Conservation (phyloP, 2,888 invertebrate species). For the Allacma fusca region DNA sequence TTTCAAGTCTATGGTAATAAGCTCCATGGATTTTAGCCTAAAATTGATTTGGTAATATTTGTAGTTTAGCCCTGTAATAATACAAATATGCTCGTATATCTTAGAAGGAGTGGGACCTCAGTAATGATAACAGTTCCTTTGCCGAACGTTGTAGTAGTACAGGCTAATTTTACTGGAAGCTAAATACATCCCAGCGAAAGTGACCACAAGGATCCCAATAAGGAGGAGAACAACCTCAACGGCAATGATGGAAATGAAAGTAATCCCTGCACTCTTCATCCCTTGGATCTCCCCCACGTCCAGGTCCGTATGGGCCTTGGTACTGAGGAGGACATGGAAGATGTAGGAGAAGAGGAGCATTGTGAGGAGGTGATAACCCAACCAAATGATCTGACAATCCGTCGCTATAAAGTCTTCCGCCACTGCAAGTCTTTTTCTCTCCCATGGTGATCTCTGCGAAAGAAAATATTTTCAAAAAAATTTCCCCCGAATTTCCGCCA, state of each 20-base stretch:
- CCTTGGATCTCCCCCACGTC: background rate
- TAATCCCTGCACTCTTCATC: background rate
- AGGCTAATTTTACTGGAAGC: background rate
- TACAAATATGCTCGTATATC: no score
- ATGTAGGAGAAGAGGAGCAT: slow-evolving; percentile 18
- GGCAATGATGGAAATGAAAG: background rate
- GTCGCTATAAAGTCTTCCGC: background rate
- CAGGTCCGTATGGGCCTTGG: background rate
- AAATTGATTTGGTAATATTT: no score
- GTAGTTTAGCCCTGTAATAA: no score
- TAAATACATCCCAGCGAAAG: background rate
- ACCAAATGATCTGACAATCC: slow-evolving; percentile 20
- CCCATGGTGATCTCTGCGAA: background rate
- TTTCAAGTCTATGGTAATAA: no score
- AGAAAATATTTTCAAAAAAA: background rate
- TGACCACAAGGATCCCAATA: background rate
- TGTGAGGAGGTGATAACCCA: slow-evolving; percentile 7
- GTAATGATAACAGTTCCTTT: no score
- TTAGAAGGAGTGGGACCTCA: no score
- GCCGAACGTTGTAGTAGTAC: no score
- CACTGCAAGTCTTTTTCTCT: background rate
- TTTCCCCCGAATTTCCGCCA: no score
- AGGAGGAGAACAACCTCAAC: background rate
- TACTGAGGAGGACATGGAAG: background rate
- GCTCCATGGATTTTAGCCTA: no score